phyloP scores from a whole-genome alignment of 2,888 invertebrate genomes.

The Muscina levida region DNA sequence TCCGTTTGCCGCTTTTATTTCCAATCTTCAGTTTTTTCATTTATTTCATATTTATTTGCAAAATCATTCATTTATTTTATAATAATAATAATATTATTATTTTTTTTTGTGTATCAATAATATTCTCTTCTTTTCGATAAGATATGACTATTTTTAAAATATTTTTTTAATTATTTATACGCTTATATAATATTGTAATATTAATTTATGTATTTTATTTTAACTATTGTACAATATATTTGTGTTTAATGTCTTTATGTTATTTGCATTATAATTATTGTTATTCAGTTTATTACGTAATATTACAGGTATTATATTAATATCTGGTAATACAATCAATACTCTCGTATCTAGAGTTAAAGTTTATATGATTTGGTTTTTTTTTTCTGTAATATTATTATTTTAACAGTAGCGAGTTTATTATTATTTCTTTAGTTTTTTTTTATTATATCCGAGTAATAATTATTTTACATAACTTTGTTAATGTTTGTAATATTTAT shows the following conservation, averaged over 20 bases:
- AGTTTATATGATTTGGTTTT: conserved; percentile 70
- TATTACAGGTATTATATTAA: background rate
- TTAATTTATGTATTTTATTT: conserved; percentile 58
- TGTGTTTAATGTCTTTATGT: too few relatives aligned
- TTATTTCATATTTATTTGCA: conserved; percentile 61
- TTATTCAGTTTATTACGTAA: conserved; percentile 3
- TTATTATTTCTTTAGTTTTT: conserved; percentile 71
- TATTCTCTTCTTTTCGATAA: conserved; percentile 41
- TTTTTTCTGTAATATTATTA: conserved; percentile 1
- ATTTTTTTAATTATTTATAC: conserved; percentile 38
- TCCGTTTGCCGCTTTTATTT: conserved; percentile 43
- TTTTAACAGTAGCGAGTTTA: conserved; percentile 70
- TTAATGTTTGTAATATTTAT: conserved; percentile 25
- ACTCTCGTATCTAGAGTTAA: too few relatives aligned
- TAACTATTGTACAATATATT: conserved; percentile 55
- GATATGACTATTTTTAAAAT: conserved; percentile 63
- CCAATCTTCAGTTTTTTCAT: conserved; percentile 53
- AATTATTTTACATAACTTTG: conserved; percentile 3
- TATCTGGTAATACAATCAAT: too few relatives aligned
- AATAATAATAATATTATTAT: conserved; percentile 30
- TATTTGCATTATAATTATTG: conserved; percentile 33
- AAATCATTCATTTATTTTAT: conserved; percentile 55
- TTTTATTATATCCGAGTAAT: too few relatives aligned
- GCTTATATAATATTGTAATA: too few relatives aligned
- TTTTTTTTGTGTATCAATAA: conserved; percentile 11